Base-by-base conservation (phyloP, 30 jellyfish, hydroid and myxozoan species). In the Cassiopea xamachana region DNA sequence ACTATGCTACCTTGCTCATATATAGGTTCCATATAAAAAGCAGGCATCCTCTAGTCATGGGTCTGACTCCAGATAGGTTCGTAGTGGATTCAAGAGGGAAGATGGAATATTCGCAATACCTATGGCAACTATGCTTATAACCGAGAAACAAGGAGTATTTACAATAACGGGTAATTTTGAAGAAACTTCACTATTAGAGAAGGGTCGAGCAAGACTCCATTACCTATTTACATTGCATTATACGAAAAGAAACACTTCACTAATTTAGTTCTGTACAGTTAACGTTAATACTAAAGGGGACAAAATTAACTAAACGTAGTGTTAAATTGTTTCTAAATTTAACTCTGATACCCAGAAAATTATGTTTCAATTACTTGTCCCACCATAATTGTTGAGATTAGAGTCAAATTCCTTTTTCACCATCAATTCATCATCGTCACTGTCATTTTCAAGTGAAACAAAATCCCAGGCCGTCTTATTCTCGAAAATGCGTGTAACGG, bases 401-500 rank as follows among this genome's bases (percentile, higher is more conserved):
- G 88, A 13, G 77, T 90, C 97, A 70, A 72, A 69, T 62, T 81
- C 92, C 67, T 84, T 68, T 51, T 84, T 83, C 70, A 90, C 92
- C 90, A 90, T 83, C 4, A 90, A 80, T 47, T 85, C 97, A 16
- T 94, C 98, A 51, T 88, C 98, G 73, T 87, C 94, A 51, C 92
- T 82, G 2, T 90, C 97, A 55, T 94, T 89, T 13, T 81, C 90
- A 18, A 94, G 89, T 10, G 98, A 91, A 58, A 90, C 84, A 55
- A 94, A 94, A 17, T 94, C 98, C 98, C 98, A 94, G 46, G 93
- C 97, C 19, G 98, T 94, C 51, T 94, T 94, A 73, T 81, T 86
- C 80, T 94, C 98, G 88, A 94, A 90, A 48, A 94, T 79, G 43
- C 98, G 86, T 17, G 98, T 76, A 46, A 94, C 97, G 45, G 97